These are phyloP conservation scores for Mesitornis unicolor DNA, from an alignment of 2,113 vertebrate species.

Conservation along the genomic window DNA sequence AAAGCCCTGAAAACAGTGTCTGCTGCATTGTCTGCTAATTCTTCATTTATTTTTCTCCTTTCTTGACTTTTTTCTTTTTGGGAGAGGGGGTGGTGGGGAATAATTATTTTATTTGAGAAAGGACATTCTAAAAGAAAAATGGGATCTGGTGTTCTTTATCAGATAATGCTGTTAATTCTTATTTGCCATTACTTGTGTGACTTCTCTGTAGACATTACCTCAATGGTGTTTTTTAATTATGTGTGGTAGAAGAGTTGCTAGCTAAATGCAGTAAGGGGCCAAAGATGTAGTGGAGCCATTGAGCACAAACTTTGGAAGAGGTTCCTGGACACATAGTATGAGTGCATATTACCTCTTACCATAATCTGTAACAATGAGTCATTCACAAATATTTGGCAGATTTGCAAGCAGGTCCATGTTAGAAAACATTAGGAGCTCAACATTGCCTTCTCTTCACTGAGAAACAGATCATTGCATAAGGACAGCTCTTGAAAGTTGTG, in stretches of 20 bases:
- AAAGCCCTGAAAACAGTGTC: background rate
- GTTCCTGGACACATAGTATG: background rate
- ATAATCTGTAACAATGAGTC: background rate
- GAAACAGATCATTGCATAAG: background rate
- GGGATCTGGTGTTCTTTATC: background rate
- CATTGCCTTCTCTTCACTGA: background rate
- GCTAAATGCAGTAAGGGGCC: background rate
- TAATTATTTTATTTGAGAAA: background rate
- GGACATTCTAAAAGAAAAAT: background rate
- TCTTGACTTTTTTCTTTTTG: background rate
- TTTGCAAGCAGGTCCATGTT: background rate
- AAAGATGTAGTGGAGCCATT: background rate
- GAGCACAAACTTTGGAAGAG: background rate
- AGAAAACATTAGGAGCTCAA: background rate
- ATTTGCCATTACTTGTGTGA: background rate
- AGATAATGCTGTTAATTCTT: background rate
- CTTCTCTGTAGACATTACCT: background rate
- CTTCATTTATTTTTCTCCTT: background rate
- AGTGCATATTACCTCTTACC: background rate
- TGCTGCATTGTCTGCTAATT: background rate
- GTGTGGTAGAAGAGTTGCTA: background rate
- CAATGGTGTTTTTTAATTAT: background rate
- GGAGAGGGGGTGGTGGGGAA: accelerated
- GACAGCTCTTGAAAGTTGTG: background rate
- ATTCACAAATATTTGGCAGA: background rate